A percentile compares a stretch with the other conserved stretches of the same genome.
phyloP scores from a whole-genome alignment of 2,113 vertebrate genomes.

The Protomyctophum bolini region DNA sequence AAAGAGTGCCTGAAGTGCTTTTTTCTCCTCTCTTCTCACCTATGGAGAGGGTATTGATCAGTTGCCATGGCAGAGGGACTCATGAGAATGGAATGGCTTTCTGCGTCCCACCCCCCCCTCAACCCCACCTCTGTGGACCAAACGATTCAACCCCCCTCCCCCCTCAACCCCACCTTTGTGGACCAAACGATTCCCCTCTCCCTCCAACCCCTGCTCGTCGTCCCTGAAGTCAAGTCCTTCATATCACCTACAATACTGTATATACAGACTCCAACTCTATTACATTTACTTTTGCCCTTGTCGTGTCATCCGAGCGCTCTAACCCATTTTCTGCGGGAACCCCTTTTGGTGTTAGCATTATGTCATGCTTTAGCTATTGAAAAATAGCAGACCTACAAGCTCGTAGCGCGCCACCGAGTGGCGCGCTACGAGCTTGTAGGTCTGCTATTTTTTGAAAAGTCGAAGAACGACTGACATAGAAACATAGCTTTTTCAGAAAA shows the following conservation, averaged over 20 bases:
- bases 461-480: too few relatives aligned
- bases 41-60: too few relatives aligned
- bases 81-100: constrained; percentile 34
- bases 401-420: too few relatives aligned
- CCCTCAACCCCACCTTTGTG: not conserved
- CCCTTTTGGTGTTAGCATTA: too few relatives aligned
- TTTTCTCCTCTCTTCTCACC: not conserved
- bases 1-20: constrained; percentile 17
- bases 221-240: not conserved
- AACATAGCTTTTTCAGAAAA: too few relatives aligned
- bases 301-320: not conserved
- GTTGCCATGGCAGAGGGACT: not conserved
- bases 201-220: not conserved
- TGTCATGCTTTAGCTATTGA: too few relatives aligned
- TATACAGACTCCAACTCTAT: constrained; percentile 8
- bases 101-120: not conserved
- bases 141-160: not conserved
- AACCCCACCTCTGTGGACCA: not conserved
- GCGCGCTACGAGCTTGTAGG: too few relatives aligned
- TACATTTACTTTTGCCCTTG: constrained; percentile 1
- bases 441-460: too few relatives aligned
- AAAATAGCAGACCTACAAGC: too few relatives aligned
- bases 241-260: not conserved
- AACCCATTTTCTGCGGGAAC: too few relatives aligned
- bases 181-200: not conserved